Evolutionary conservation across 2,113 vertebrate species (phyloP), one percentile per base, ranked within the genome.

Genomic region (Strix aluco): DNA sequence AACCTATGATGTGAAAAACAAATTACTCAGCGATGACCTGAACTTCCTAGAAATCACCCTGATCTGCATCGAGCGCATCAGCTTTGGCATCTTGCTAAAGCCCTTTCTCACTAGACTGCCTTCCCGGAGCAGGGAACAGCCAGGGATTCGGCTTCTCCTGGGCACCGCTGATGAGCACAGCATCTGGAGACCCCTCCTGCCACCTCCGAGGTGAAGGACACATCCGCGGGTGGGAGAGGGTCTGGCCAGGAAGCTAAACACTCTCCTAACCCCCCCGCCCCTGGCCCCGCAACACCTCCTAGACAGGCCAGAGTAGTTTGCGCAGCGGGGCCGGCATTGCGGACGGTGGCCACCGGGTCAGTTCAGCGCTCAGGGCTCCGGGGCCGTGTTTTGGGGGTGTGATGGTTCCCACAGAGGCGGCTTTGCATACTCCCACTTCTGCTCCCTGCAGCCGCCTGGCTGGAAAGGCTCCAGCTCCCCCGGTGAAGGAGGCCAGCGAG

Each of bases 11-110:
- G 84, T 20, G 40, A 85, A 92, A 92, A 92, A 40, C 72, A 86
- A 91, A 81, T 82, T 77, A 87, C 55, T 86, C 82, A 62, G 22
- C 15, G 22, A 77, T 34, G 85, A 85, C 38, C 71, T 19, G 34
- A 77, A 72, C 75, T 96, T 95, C 93, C 71, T 94, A 94, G 94
- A 97, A 95, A 90, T 77, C 82, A 26, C 40, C 38, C 59, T 2
- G 52, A n/a, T 46, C 57, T 46, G 51, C 59, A 58, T 15, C 18
- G 9, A 42, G 46, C 1, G 7, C 25, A 26, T 13, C 3, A 1
- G 11, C 20, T 62, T n/a, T 58, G 52, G 65, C 61, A n/a, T 46
- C 59, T 54, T 32, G 25, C 67, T 73, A 15, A 36, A 75, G n/a
- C 38, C 29, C 25, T 15, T 69, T 78, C 25, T 47, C 42, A 26